Conservation (phyloP, 2,113 vertebrate species). For the Poeciliopsis retropinna region DNA sequence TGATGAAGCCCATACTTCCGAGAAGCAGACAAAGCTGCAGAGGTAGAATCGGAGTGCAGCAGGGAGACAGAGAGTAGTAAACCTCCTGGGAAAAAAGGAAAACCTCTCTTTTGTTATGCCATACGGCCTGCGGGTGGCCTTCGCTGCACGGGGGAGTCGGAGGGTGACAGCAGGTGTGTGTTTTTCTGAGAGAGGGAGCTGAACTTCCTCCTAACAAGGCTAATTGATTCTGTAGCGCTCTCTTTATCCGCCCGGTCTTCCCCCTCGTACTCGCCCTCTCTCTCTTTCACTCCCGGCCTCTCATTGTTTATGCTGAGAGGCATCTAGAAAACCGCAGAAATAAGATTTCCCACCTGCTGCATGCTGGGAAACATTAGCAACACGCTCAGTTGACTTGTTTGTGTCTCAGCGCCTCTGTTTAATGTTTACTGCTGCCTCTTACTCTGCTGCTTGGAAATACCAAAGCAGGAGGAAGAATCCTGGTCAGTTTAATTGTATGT, state of each 20-base stretch:
- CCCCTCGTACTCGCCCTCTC: conserved; percentile 13
- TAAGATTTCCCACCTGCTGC: conserved; percentile 67
- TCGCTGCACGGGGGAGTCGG: conserved; percentile 80
- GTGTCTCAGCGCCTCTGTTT: conserved; percentile 6
- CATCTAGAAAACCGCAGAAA: conserved; percentile 51
- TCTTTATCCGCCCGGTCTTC: conserved; percentile 49
- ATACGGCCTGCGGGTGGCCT: conserved; percentile 87
- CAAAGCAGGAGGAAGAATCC: neutral
- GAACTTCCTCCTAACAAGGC: conserved; percentile 53
- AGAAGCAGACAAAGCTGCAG: conserved; percentile 63
- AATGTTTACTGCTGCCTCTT: conserved; percentile 30
- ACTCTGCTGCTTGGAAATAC: neutral
- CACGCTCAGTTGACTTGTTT: conserved; percentile 44
- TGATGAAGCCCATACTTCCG: conserved; percentile 85
- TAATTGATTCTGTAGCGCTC: conserved; percentile 74
- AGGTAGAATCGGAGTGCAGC: conserved; percentile 20
- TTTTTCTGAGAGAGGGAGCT: conserved; percentile 27
- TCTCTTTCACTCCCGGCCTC: conserved; percentile 21
- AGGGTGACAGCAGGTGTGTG: conserved; percentile 61
- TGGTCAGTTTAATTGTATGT: neutral
- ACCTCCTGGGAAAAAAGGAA: neutral
- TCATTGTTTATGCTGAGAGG: conserved; percentile 56
- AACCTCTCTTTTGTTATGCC: conserved; percentile 83
- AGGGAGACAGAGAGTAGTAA: conserved; percentile 33
- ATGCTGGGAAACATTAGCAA: conserved; percentile 58